Percentiles rank a stretch among this genome's conserved stretches.
Conservation (phyloP, 2,888 invertebrate species). For the Acanthosepion lycidas region DNA sequence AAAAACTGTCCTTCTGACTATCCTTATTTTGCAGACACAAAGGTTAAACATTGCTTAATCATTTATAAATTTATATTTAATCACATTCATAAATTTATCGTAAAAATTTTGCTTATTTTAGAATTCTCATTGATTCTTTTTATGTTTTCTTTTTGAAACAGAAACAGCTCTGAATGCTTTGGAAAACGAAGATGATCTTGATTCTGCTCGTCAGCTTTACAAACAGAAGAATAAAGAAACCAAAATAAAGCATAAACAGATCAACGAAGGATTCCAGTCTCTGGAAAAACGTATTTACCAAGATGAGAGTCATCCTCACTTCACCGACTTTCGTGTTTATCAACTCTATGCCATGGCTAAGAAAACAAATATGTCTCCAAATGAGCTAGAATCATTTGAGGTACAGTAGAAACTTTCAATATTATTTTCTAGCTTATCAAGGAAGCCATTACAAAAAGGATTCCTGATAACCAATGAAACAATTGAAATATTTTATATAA, state of each 20-base stretch:
- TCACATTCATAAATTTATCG: too few relatives aligned
- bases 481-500: too few relatives aligned
- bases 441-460: too few relatives aligned
- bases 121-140: neutral
- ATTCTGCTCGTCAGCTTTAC: neutral
- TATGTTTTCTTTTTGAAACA: neutral
- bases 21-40: too few relatives aligned
- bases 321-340: conserved; percentile 92
- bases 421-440: too few relatives aligned
- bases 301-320: conserved; percentile 77
- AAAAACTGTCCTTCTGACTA: too few relatives aligned
- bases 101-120: neutral
- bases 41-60: too few relatives aligned
- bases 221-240: neutral
- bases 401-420: conserved; percentile 67
- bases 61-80: too few relatives aligned
- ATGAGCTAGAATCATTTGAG: conserved; percentile 88
- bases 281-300: neutral
- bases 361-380: conserved; percentile 85
- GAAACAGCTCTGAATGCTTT: neutral
- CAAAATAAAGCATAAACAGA: neutral
- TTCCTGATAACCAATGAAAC: too few relatives aligned
- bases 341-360: conserved; percentile 89
- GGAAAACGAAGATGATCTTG: neutral
- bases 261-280: neutral